phyloP scores from a whole-genome alignment of 2,797 vertebrate species.

The Distichodus sexfasciatus region DNA sequence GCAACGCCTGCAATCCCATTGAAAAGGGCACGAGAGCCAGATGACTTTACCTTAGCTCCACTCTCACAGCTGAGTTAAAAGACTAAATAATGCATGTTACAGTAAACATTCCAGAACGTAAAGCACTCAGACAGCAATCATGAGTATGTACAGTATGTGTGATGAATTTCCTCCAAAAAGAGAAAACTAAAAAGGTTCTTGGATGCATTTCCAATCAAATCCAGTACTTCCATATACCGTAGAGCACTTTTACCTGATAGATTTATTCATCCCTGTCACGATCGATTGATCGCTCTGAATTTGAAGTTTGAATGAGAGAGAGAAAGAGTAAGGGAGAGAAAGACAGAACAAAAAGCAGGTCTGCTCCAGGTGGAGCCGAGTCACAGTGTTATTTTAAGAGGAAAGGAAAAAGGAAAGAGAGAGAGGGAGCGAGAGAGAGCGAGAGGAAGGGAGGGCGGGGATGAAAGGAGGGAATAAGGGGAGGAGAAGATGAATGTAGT shows the following conservation, averaged over 20 bases:
- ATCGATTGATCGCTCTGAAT: constrained; percentile 8
- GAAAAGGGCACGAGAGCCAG: no score
- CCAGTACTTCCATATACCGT: constrained; percentile 3
- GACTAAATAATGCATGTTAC: no score
- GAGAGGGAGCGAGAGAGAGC: constrained; percentile 58
- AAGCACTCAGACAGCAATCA: no score
- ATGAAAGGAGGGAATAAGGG: constrained; percentile 52
- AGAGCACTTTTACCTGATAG: constrained; percentile 10
- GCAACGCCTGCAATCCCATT: no score
- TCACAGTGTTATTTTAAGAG: constrained; percentile 79
- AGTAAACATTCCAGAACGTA: no score
- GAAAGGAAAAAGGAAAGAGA: constrained; percentile 50
- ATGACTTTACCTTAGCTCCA: no score
- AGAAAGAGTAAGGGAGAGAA: constrained; percentile 24
- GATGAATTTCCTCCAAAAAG: background rate
- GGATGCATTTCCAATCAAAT: background rate
- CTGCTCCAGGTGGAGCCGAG: constrained; percentile 79
- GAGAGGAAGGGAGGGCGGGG: constrained; percentile 48
- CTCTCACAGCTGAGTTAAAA: no score
- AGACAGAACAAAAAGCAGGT: constrained; percentile 65
- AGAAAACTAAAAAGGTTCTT: background rate
- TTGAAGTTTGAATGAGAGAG: constrained; percentile 24
- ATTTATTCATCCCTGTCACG: background rate
- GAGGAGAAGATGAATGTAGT: constrained; percentile 84
- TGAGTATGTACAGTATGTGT: no score